Conservation (phyloP, 2,888 invertebrate genomes). For the Trypoxylon attenuatum region DNA sequence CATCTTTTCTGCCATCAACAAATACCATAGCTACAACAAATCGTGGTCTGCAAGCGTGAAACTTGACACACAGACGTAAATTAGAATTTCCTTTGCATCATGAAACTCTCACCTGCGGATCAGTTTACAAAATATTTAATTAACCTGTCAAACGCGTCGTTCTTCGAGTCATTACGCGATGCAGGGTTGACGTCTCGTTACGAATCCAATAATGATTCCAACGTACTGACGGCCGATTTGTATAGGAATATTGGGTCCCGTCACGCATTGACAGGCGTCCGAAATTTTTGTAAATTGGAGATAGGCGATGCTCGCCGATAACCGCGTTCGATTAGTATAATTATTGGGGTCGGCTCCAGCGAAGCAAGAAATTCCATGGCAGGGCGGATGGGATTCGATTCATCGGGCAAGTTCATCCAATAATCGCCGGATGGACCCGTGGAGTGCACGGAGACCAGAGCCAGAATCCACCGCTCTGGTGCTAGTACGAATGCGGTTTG, state of each 20-base stretch:
- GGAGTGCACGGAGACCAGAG: conserved; percentile 24
- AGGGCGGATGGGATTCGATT: conserved; percentile 17
- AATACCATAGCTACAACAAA: conserved; percentile 34
- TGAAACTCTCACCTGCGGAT: conserved; percentile 34
- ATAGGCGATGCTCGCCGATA: background rate
- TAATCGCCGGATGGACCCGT: conserved; percentile 35
- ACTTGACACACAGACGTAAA: conserved; percentile 44
- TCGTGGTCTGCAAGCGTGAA: conserved; percentile 25
- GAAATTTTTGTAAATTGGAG: no score
- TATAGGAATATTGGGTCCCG: no score
- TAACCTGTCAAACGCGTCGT: conserved; percentile 54
- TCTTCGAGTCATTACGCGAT: no score
- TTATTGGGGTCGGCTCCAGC: conserved; percentile 9
- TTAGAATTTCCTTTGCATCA: conserved; percentile 43
- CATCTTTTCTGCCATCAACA: conserved; percentile 39
- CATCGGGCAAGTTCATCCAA: conserved; percentile 42
- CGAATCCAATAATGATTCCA: no score
- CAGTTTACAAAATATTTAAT: conserved; percentile 53
- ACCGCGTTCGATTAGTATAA: background rate
- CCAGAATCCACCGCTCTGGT: conserved; percentile 30
- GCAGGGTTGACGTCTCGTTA: no score
- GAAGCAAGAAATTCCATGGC: conserved; percentile 30
- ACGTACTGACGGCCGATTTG: no score
- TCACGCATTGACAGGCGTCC: no score
- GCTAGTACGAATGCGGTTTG: conserved; percentile 26